Base-by-base conservation (phyloP, 2,113 vertebrate species). In the Vidua macroura region DNA sequence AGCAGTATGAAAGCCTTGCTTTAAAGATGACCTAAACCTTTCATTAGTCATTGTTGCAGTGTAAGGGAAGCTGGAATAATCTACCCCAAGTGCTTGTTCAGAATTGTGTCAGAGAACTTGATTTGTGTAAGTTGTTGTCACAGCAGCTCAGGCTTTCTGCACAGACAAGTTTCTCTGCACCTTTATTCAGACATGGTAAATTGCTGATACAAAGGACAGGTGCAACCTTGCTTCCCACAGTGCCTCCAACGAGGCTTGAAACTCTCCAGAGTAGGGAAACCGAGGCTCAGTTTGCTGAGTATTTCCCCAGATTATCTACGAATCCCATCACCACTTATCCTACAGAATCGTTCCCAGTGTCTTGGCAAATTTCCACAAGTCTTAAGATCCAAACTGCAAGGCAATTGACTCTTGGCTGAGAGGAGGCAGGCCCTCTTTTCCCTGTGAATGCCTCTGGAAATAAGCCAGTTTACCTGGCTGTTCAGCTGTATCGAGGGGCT, bases 21-120 rank as follows among this genome's bases (percentile, higher is more conserved):
- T 89, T 84, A 84, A 94, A 92, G 73, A 91, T 95, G 85, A 78
- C 92, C 87, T 92, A 81, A 90, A 52, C 55, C 44, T 70, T 69
- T n/a, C 16, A 23, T 73, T 77, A 94, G 59, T 73, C 59, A 63
- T 39, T 86, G 81, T 18, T 91, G 75, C 87, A 70, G 78, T 74
- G 74, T 66, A 83, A 91, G 59, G 72, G 68, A 77, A 70, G 67
- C 48, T 70, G 90, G 59, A 85, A 77, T 76, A 85, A 91, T 58
- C 63, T 69, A 76, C 46, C 2, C 51, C 46, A 46, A 41, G 11
- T 25, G 43, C 46, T 35, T 16, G 51, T 43, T 73, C 74, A 72
- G 58, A 93, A 69, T 24, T 53, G 28, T 91, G 70, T 73, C 81
- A 80, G 35, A 69, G 63, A 48, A 30, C 33, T 37, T 82, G 55